These are phyloP conservation scores for Halcyon malimbica DNA, from an alignment of 2,113 vertebrate genomes.

Conservation along the genomic window DNA sequence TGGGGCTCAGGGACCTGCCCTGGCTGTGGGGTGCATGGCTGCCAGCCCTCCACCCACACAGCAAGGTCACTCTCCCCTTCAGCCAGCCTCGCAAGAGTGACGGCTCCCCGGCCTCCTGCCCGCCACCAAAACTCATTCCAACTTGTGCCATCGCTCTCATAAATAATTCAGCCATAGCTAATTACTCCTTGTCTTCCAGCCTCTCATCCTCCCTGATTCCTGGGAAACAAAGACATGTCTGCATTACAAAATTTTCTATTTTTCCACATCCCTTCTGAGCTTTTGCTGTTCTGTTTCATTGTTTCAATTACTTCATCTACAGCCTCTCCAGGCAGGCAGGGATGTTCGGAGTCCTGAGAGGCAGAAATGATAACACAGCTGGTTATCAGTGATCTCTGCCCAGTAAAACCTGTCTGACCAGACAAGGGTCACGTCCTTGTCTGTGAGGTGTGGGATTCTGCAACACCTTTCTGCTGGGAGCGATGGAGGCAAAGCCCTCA, in stretches of 20 bases:
- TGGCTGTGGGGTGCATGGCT: not conserved
- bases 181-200: slow-evolving; percentile 37
- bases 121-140: not conserved
- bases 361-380: not conserved
- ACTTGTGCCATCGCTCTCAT: not conserved
- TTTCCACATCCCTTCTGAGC: not conserved
- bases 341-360: not conserved
- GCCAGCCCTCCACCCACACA: fast-evolving
- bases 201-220: not conserved
- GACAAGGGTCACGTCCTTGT: not conserved
- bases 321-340: not conserved
- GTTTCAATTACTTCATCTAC: not conserved
- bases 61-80: not conserved
- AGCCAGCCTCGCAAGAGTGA: not conserved
- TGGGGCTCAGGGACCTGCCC: fast-evolving
- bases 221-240: slow-evolving; percentile 16
- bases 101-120: not conserved
- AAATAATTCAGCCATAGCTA: slow-evolving; percentile 47
- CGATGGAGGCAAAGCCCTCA: not conserved
- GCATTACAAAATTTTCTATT: not conserved
- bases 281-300: not conserved
- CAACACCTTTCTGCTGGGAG: not conserved
- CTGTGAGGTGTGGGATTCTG: not conserved
- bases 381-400: not conserved
- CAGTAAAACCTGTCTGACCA: fast-evolving